Evolutionary conservation across 2,888 invertebrate genomes (phyloP).

Genomic region (Morinoia aosen): DNA sequence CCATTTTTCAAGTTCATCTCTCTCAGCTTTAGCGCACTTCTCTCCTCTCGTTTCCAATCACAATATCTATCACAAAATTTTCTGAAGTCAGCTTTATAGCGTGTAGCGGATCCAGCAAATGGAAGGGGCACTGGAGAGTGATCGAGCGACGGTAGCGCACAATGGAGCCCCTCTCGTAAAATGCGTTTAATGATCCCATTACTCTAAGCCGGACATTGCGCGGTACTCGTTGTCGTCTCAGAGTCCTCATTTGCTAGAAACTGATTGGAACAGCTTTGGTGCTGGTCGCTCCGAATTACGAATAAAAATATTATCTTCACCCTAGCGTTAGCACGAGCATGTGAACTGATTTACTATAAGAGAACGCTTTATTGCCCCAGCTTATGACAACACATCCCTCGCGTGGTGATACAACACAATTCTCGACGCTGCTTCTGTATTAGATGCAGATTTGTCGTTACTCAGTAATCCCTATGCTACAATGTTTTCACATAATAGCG

Average conservation of each 20-base stretch:
- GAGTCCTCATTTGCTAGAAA: not conserved
- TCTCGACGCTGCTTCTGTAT: not conserved
- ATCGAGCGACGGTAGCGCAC: not conserved
- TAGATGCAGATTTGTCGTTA: too few species aligned
- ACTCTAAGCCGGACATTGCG: not conserved
- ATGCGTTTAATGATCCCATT: not conserved
- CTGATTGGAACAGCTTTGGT: not conserved
- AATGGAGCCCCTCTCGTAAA: not conserved
- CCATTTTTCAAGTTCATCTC: too few species aligned
- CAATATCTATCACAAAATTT: too few species aligned
- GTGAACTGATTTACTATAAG: not conserved
- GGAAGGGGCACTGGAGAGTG: not conserved
- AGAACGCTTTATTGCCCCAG: not conserved
- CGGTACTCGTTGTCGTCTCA: not conserved
- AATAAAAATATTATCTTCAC: not conserved
- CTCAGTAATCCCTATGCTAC: too few species aligned
- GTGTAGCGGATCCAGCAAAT: not conserved
- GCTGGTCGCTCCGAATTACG: not conserved
- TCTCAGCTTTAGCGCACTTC: too few species aligned
- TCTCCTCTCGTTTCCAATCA: too few species aligned
- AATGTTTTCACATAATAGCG: too few species aligned
- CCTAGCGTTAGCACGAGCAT: too few species aligned
- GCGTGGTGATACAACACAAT: not conserved
- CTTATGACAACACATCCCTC: not conserved
- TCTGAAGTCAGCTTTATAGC: too few species aligned